These are phyloP conservation scores for Bos javanicus DNA, from an alignment of 2,113 vertebrate genomes.

Conservation along the genomic window DNA sequence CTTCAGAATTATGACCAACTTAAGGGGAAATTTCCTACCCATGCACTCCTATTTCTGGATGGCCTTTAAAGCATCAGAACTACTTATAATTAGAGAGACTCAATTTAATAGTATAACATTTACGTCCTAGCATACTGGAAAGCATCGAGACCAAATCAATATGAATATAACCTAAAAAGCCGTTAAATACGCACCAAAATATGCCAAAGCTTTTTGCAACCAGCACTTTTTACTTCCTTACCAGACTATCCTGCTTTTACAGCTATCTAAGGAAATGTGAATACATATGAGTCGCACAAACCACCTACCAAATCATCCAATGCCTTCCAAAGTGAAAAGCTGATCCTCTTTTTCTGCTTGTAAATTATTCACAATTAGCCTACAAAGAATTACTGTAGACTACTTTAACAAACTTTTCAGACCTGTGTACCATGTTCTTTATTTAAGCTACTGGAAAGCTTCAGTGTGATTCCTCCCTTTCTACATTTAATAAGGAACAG, in stretches of 20 bases:
- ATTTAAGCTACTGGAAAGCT: not conserved
- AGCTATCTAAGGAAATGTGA: not conserved
- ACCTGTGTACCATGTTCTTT: not conserved
- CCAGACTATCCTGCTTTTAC: conserved; percentile 28
- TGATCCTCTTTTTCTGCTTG: conserved; percentile 52
- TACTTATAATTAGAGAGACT: conserved; percentile 28
- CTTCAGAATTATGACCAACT: not conserved
- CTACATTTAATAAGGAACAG: not conserved
- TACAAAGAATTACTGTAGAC: conserved; percentile 36
- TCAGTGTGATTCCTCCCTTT: not conserved
- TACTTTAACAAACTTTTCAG: conserved; percentile 11
- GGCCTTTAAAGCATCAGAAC: conserved; percentile 17
- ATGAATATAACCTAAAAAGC: conserved; percentile 40
- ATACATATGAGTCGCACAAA: not conserved
- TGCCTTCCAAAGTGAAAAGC: conserved; percentile 45
- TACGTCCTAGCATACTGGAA: not conserved
- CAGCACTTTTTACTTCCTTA: not conserved
- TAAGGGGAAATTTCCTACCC: conserved; percentile 44
- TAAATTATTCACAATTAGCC: conserved; percentile 61
- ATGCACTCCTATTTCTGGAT: conserved; percentile 40
- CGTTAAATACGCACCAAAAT: not conserved
- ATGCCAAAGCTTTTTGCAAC: conserved; percentile 35
- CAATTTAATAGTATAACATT: not conserved
- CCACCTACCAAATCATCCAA: conserved; percentile 7
- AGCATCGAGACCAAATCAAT: conserved; percentile 49